Conservation (phyloP, 2,113 vertebrate genomes). For the Mobula birostris region DNA sequence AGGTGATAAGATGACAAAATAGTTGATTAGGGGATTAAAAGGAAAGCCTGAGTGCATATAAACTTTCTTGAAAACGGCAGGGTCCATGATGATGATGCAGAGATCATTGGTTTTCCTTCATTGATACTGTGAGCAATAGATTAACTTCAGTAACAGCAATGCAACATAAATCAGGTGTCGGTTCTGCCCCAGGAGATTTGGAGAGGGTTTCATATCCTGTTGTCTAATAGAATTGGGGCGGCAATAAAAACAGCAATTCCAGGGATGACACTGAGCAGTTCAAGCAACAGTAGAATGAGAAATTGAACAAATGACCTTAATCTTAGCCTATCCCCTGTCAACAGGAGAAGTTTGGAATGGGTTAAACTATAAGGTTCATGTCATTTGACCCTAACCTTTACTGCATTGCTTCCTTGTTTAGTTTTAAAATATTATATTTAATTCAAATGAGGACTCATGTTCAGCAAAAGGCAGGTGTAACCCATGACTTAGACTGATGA, state of each 20-base stretch:
- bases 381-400: too few relatives aligned
- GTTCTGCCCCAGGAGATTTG: neutral
- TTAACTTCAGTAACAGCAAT: neutral
- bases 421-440: too few relatives aligned
- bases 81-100: neutral
- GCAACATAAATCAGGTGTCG: neutral
- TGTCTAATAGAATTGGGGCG: neutral
- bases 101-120: neutral
- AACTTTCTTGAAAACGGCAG: neutral
- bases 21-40: neutral
- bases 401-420: too few relatives aligned
- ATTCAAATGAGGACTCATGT: neutral
- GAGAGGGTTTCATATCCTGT: neutral
- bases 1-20: neutral
- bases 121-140: neutral
- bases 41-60: neutral
- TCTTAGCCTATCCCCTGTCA: neutral
- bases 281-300: neutral
- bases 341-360: neutral
- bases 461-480: neutral
- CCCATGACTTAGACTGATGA: too few relatives aligned
- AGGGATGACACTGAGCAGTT: neutral
- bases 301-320: neutral
- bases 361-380: neutral
- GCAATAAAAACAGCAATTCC: neutral